Evolutionary conservation across 2,797 vertebrate species (phyloP).

Genomic region (Esox lucius): DNA sequence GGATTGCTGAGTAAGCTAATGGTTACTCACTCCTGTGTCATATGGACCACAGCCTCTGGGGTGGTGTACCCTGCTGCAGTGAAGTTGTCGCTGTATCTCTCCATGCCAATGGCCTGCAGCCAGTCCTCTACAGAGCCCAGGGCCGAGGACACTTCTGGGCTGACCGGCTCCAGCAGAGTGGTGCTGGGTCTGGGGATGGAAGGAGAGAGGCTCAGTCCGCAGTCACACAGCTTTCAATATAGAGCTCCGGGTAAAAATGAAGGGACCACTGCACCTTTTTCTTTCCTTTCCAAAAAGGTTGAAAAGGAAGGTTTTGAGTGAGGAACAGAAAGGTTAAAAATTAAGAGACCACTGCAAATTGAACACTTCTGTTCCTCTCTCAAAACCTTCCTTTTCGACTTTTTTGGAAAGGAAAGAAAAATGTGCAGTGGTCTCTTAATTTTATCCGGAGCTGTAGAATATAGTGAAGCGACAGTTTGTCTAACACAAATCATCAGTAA

Average conservation of each 20-base stretch:
- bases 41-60: slow-evolving; percentile 91
- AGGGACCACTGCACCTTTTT: too few species aligned
- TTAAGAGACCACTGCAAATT: too few species aligned
- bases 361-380: too few species aligned
- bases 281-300: too few species aligned
- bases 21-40: slow-evolving; percentile 96
- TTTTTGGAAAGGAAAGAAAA: too few species aligned
- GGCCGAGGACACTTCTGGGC: slow-evolving; percentile 81
- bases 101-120: slow-evolving; percentile 98
- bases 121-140: slow-evolving; percentile 91
- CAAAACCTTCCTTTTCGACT: too few species aligned
- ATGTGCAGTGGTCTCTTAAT: too few species aligned
- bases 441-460: too few species aligned
- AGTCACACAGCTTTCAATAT: not conserved
- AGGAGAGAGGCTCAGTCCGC: not conserved
- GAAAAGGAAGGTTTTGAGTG: too few species aligned
- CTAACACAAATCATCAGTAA: not conserved
- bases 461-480: not conserved
- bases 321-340: too few species aligned
- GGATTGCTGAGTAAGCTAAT: not conserved
- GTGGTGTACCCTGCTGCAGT: slow-evolving; percentile 91
- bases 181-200: slow-evolving; percentile 80
- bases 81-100: slow-evolving; percentile 97
- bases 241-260: too few species aligned
- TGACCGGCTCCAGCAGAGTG: slow-evolving; percentile 89